Evolutionary conservation across 2,888 invertebrate genomes (phyloP).

Genomic region (Cheilosia pagana): DNA sequence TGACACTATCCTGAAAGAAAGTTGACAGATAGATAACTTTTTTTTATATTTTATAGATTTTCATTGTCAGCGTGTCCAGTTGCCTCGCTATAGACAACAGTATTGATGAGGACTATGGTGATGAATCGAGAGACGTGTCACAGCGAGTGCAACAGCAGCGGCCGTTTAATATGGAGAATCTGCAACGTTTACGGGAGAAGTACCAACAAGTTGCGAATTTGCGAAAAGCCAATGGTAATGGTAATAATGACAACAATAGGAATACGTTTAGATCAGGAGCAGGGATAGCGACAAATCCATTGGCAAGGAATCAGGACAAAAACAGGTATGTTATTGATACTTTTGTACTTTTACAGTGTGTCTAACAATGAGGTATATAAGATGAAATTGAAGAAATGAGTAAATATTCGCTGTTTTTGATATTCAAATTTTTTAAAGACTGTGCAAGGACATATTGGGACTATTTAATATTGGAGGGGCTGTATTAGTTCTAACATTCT

Average conservation of each 20-base stretch:
- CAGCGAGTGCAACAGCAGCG: constrained; percentile 32
- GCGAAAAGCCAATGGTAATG: constrained; percentile 11
- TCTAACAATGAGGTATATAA: too few relatives aligned
- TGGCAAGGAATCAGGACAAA: constrained; percentile 22
- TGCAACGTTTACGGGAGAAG: constrained; percentile 56
- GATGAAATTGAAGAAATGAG: too few relatives aligned
- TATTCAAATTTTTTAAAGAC: too few relatives aligned
- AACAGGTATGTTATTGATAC: constrained; percentile 15
- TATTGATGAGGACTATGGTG: constrained; percentile 58
- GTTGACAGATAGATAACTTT: not conserved
- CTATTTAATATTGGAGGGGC: too few relatives aligned
- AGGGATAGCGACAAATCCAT: not conserved
- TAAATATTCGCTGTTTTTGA: too few relatives aligned
- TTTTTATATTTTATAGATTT: constrained; percentile 45
- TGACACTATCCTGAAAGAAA: constrained; percentile 3
- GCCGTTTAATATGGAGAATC: constrained; percentile 60
- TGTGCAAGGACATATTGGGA: too few relatives aligned
- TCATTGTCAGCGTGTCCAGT: constrained; percentile 52
- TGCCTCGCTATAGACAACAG: constrained; percentile 50
- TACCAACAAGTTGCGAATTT: constrained; percentile 29
- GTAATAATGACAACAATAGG: constrained; percentile 11
- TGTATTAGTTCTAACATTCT: too few relatives aligned
- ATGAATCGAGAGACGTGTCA: constrained; percentile 46
- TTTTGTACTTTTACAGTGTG: not conserved
- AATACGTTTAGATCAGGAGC: constrained; percentile 18